Evolutionary conservation across 2,888 invertebrate genomes (phyloP), one percentile per base, ranked within the genome.

Genomic region (Trachelus iudaicus): DNA sequence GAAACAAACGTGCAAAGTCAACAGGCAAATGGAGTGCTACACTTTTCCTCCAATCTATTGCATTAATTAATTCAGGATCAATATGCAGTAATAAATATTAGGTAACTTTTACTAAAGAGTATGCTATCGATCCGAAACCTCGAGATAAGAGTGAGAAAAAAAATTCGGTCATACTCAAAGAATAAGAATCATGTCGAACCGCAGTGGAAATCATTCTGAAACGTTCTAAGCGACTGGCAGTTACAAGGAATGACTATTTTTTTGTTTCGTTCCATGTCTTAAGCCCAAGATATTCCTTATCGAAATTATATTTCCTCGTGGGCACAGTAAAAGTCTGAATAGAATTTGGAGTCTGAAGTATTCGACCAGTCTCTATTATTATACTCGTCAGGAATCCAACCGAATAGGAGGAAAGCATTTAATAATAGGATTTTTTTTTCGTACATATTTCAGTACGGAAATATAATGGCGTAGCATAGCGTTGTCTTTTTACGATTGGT

Each of bases 401-500:
- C 40, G 15, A 56, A 9, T 15, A 15, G 56, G 23, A 56, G 56
- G 23, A 56, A 23, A 56, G 56, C 56, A 56, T 56, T 56, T 56
- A 56, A 56, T 56, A 56, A 11, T 56, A 56, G 56, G 23, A 23
- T 56, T 56, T 15, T 56, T 56, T 15, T 15, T 15, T 56, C 56
- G 56, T 56, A 56, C 23, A 56, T 56, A 23, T 56, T 56, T 56
- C 56, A 56, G 56, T 56, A 56, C 56, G 56, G 15, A 56, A 9
- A 56, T 56, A 23, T 56, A 23, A 23, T 56, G 56, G 23, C 23
- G 23, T 56, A 56, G 1, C 9, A 0, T 23, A 15, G 56, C 23
- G 1, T 56, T 56, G 56, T 56, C 56, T 56, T 56, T 82, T 87
- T 88, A 91, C n/a, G 90, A 89, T 75, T 92, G 90, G 78, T 87